phyloP scores from a whole-genome alignment of 2,113 vertebrate species.

The Phyllostomus discolor region DNA sequence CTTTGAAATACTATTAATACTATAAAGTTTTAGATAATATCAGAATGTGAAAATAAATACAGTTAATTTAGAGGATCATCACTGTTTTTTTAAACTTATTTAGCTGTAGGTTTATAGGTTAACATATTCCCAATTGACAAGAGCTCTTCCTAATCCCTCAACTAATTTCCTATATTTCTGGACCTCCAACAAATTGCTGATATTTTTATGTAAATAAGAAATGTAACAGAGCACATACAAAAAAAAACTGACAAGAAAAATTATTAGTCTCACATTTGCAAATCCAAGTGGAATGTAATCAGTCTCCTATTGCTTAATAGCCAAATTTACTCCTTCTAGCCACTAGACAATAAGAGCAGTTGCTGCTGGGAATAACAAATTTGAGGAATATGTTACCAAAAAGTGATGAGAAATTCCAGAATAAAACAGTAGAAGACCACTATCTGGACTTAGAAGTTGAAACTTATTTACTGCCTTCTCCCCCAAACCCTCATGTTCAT shows the following conservation, averaged over 20 bases:
- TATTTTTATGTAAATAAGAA: conserved; percentile 28
- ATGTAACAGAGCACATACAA: neutral
- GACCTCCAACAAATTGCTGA: neutral
- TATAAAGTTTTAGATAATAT: neutral
- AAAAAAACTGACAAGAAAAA: neutral
- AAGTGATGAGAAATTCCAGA: neutral
- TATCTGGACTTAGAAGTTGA: neutral
- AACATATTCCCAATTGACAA: neutral
- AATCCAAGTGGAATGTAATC: neutral
- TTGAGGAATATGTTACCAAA: neutral
- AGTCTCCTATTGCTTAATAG: neutral
- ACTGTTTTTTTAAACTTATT: neutral
- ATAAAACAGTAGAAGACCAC: neutral
- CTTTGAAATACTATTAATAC: conserved; percentile 12
- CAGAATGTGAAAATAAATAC: neutral
- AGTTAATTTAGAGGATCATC: neutral
- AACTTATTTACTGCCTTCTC: neutral
- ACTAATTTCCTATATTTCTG: neutral
- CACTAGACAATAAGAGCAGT: neutral
- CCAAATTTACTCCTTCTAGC: neutral
- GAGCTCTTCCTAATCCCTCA: neutral
- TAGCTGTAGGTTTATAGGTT: neutral
- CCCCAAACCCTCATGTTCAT: neutral
- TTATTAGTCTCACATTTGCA: neutral
- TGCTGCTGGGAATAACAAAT: neutral